A percentile compares a stretch with the other conserved stretches of the same genome.
phyloP scores from a whole-genome alignment of 2,797 vertebrate species.

The Potorous gilbertii region DNA sequence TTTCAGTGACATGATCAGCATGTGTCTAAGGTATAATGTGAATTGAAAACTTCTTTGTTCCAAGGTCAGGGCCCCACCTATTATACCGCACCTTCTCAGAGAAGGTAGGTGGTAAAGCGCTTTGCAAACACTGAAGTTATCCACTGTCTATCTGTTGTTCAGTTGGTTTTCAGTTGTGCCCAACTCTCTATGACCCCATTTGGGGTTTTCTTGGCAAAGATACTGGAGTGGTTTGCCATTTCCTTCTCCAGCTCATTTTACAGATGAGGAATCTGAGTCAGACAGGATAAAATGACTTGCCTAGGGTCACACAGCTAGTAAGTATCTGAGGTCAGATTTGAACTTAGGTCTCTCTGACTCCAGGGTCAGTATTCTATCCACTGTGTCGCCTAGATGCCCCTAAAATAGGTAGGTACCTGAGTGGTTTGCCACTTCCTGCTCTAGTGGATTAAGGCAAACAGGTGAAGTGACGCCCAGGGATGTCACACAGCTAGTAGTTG shows the following conservation, averaged over 20 bases:
- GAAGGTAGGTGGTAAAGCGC: neutral
- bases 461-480: neutral
- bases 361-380: too few species aligned
- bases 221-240: neutral
- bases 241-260: neutral
- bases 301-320: neutral
- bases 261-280: neutral
- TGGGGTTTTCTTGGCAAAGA: neutral
- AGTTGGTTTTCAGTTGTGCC: neutral
- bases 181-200: neutral
- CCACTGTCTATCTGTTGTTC: neutral
- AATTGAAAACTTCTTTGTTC: neutral
- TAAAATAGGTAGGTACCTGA: neutral
- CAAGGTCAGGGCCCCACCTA: neutral
- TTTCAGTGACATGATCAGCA: neutral
- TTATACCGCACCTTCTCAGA: neutral
- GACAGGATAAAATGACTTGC: neutral
- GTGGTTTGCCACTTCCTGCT: neutral
- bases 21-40: neutral
- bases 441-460: neutral
- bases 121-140: neutral
- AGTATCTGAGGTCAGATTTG: neutral
- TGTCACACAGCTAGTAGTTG: neutral
- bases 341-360: neutral
- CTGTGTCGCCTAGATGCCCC: too few species aligned